phyloP scores from a whole-genome alignment of 2,113 vertebrate genomes.

The Hemiscyllium ocellatum region DNA sequence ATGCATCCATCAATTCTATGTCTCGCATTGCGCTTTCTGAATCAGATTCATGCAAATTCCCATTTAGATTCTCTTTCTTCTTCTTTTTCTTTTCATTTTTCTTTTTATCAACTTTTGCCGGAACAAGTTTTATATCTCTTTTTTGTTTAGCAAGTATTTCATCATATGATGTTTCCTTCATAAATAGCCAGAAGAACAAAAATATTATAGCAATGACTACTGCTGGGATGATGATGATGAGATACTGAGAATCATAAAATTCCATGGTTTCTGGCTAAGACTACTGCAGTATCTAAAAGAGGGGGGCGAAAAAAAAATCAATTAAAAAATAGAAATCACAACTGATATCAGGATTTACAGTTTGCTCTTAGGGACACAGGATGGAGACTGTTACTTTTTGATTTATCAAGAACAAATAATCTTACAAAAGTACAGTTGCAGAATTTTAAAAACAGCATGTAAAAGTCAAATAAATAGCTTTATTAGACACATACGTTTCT shows the following conservation, averaged over 20 bases:
- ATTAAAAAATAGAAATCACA: not conserved
- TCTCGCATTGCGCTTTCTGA: constrained; percentile 71
- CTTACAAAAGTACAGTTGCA: not conserved
- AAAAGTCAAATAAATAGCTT: not conserved
- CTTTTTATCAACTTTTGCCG: constrained; percentile 71
- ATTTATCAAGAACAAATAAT: not conserved
- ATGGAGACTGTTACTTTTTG: not conserved
- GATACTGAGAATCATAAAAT: constrained; percentile 90
- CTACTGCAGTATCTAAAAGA: constrained; percentile 18
- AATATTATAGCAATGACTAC: constrained; percentile 89
- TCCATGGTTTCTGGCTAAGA: constrained; percentile 69
- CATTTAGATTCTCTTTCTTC: constrained; percentile 79
- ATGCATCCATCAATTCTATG: constrained; percentile 69
- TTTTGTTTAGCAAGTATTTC: constrained; percentile 90
- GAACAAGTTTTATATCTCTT: constrained; percentile 75
- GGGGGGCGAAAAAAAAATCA: not conserved
- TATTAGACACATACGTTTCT: not conserved
- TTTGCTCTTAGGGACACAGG: not conserved
- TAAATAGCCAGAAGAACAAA: constrained; percentile 98
- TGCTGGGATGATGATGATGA: constrained; percentile 83
- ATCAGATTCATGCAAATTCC: constrained; percentile 76
- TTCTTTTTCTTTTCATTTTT: constrained; percentile 93
- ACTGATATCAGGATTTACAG: not conserved
- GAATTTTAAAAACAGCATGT: not conserved
- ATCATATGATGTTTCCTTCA: constrained; percentile 96